Evolutionary conservation across 2,113 vertebrate genomes (phyloP).

Genomic region (Amblyopsis rosae): DNA sequence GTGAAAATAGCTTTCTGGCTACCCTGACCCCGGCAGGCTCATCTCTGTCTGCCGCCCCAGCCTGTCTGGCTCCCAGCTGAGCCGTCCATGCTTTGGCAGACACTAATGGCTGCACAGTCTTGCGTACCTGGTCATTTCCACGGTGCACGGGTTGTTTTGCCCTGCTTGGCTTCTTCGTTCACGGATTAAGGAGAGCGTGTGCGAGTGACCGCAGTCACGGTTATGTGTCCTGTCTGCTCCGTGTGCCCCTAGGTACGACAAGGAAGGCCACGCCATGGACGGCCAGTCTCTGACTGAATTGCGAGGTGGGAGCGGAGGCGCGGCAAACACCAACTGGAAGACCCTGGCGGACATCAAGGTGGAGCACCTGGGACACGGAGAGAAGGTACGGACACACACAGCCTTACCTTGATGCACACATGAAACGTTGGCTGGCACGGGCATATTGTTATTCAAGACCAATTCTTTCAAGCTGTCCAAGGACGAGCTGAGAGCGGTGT

Average conservation of each 20-base stretch:
- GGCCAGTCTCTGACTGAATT: slow-evolving; percentile 87
- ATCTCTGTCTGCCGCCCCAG: slow-evolving; percentile 29
- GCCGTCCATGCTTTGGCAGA: slow-evolving; percentile 37
- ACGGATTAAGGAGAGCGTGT: too few relatives aligned
- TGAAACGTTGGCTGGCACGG: slow-evolving; percentile 13
- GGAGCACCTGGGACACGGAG: slow-evolving; percentile 93
- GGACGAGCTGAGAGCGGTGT: slow-evolving; percentile 14
- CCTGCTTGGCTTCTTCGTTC: neutral
- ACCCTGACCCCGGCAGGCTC: slow-evolving; percentile 52
- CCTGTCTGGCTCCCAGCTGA: slow-evolving; percentile 39
- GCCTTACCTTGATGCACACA: slow-evolving; percentile 13
- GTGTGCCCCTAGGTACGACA: slow-evolving; percentile 86
- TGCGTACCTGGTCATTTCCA: too few relatives aligned
- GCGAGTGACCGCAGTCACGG: neutral
- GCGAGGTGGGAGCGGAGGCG: slow-evolving; percentile 65
- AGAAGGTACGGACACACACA: slow-evolving; percentile 81
- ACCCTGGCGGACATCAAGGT: slow-evolving; percentile 86
- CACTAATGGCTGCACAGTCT: slow-evolving; percentile 29
- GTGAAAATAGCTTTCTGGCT: slow-evolving; percentile 67
- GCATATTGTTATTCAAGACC: slow-evolving; percentile 42
- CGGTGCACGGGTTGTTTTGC: neutral
- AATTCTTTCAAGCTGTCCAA: slow-evolving; percentile 43
- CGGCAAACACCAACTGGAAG: slow-evolving; percentile 88
- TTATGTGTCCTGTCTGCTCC: slow-evolving; percentile 3
- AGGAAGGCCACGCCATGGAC: slow-evolving; percentile 88